Base-by-base conservation (phyloP, 2,797 vertebrate genomes). In the Phaenicophaeus curvirostris region DNA sequence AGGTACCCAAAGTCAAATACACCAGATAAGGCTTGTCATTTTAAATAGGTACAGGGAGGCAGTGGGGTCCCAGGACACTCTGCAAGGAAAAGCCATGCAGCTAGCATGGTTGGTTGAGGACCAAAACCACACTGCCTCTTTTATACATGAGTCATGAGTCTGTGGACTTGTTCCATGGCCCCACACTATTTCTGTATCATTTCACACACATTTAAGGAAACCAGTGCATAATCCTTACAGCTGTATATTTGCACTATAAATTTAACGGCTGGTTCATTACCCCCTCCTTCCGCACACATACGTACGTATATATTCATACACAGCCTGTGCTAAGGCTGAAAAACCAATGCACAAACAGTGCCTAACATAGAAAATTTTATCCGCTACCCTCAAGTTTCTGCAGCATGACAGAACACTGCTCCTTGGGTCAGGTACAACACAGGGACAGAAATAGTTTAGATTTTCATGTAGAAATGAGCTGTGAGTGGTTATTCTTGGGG, bases 211-310 rank as follows among this genome's bases (percentile, higher is more conserved):
- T 90, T 92, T 80, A 80, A 18, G 89, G 78, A 91, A 96, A 89
- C 41, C 88, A 80, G 62, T 48, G 54, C 50, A 77, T 87, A 89
- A 95, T 96, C 75, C 81, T 48, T 87, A 75, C 92, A 95, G 86
- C 84, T 92, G 90, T 83, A 77, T 54, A 87, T 87, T 85, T 92
- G 72, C 55, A 30, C 79, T 54, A 46, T 77, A 93, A 89, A 92
- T 93, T 89, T 72, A 31, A 68, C 5, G 9, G 41, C 75, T 87
- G 61, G 53, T 71, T 93, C 14, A 1, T 67, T 77, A 51, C 27
- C 18, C 18, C 3, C 25, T 44, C n/a, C 53, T 59, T 71, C 18
- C 27, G 42, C 54, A 24, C 24, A 58, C 11, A 58, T 13, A 37
- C 0, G 2, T 6, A 13, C 15, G 28, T 20, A 25, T 20, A 25